Conservation (phyloP, 2,888 invertebrate genomes). For the Megaustenia siamemsis region DNA sequence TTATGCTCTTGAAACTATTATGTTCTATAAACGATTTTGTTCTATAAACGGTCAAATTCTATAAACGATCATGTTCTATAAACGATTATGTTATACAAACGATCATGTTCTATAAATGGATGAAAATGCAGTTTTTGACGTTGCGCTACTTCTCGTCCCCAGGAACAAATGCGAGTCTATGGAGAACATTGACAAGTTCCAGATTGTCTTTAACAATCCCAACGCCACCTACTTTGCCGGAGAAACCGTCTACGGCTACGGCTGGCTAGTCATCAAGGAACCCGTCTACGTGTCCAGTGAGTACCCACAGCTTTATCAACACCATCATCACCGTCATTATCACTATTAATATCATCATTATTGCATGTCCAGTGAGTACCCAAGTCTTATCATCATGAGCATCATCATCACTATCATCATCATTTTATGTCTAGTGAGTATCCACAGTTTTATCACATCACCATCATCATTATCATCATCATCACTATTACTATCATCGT, state of each 20-base stretch:
- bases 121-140: too few relatives aligned
- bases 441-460: too few relatives aligned
- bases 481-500: too few relatives aligned
- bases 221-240: slow-evolving; percentile 73
- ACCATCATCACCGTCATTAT: not conserved
- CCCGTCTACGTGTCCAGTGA: slow-evolving; percentile 75
- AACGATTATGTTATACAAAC: too few relatives aligned
- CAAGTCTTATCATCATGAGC: not conserved
- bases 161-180: slow-evolving; percentile 55
- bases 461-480: too few relatives aligned
- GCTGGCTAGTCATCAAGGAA: slow-evolving; percentile 74
- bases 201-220: slow-evolving; percentile 76
- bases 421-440: too few relatives aligned
- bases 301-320: slow-evolving; percentile 49
- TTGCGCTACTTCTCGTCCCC: not conserved
- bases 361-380: too few relatives aligned
- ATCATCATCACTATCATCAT: not conserved
- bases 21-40: too few relatives aligned
- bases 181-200: slow-evolving; percentile 76
- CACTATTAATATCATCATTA: not conserved
- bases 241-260: slow-evolving; percentile 74
- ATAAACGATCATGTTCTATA: too few relatives aligned
- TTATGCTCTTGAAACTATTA: too few relatives aligned
- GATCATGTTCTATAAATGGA: too few relatives aligned
- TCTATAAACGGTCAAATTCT: too few relatives aligned